Conservation (phyloP, 64 coral and sea anemone genomes). For the Montipora cactus region DNA sequence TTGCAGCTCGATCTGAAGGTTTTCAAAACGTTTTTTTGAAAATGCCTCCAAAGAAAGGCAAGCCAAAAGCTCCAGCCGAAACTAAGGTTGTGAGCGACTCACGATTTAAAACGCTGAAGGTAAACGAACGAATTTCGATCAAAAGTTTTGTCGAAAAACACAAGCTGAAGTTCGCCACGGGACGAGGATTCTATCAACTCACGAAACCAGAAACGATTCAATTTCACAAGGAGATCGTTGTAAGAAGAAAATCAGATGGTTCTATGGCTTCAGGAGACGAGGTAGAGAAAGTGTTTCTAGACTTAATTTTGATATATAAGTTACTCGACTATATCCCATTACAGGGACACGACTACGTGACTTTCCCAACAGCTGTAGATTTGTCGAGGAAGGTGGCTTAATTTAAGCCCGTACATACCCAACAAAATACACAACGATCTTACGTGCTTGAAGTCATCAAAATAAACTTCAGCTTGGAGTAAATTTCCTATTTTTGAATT, state of each 20-base stretch:
- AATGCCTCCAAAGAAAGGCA: constrained; percentile 88
- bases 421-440: too few relatives aligned
- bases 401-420: too few relatives aligned
- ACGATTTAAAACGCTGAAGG: constrained; percentile 81
- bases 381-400: too few relatives aligned
- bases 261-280: constrained; percentile 88
- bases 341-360: too few relatives aligned
- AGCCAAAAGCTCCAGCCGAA: constrained; percentile 43
- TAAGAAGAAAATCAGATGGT: constrained; percentile 87
- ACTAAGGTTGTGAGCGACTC: constrained; percentile 67
- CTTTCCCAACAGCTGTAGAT: too few relatives aligned
- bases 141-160: constrained; percentile 88
- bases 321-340: too few relatives aligned
- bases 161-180: constrained; percentile 85
- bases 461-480: neutral
- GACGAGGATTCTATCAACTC: constrained; percentile 94
- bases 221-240: constrained; percentile 93
- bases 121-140: constrained; percentile 70
- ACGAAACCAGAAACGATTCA: constrained; percentile 98
- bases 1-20: neutral
- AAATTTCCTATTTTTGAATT: neutral
- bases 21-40: neutral
- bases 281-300: constrained; percentile 39
- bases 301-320: too few relatives aligned
- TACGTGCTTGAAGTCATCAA: too few relatives aligned